Conservation (phyloP, 2,888 invertebrate genomes). For the Conus canariensis region DNA sequence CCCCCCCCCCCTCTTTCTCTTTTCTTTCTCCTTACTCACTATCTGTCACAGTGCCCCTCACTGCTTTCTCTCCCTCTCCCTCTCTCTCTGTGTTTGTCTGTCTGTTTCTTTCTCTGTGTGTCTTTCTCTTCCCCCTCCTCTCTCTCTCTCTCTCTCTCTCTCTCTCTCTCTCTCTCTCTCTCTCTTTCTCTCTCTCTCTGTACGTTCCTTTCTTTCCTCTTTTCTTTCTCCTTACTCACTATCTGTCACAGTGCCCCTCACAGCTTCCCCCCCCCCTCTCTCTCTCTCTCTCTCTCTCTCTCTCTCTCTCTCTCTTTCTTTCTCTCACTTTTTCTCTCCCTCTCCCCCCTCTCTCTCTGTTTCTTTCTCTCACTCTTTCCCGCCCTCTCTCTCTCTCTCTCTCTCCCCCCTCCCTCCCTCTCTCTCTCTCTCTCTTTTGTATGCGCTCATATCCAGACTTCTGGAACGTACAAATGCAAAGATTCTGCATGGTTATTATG, state of each 20-base stretch:
- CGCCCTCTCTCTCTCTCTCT: not conserved
- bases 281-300: not conserved
- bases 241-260: not conserved
- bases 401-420: not conserved
- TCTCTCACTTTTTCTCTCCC: not conserved
- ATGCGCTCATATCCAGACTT: too few species aligned
- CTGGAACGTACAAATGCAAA: too few species aligned
- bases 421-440: not conserved
- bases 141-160: slow-evolving; percentile 21
- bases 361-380: not conserved
- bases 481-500: too few species aligned
- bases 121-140: slow-evolving; percentile 22
- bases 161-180: slow-evolving; percentile 8
- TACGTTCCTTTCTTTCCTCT: not conserved
- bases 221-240: not conserved
- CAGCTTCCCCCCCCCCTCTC: not conserved
- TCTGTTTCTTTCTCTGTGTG: not conserved
- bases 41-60: not conserved
- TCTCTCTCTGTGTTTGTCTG: not conserved
- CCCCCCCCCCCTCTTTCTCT: not conserved
- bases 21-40: not conserved
- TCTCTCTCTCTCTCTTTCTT: not conserved
- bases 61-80: not conserved
- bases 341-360: not conserved
- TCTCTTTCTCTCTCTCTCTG: not conserved